Percentiles rank a stretch among this genome's conserved stretches.
Evolutionary conservation across 2,888 invertebrate species (phyloP).

Genomic region (Ennomos erosarius): DNA sequence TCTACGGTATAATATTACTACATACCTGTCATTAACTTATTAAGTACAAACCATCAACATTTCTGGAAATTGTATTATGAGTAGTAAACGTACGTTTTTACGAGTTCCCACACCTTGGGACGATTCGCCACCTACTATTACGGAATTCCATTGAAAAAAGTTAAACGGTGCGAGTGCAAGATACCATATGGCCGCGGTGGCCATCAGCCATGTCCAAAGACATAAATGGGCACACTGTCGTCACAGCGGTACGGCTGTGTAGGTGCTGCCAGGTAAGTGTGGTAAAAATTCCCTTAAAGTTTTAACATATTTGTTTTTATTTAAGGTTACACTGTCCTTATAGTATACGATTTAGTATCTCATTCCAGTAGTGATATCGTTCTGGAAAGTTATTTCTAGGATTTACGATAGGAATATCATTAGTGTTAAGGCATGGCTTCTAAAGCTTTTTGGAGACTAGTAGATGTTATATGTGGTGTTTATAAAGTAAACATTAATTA

Average conservation of each 20-base stretch:
- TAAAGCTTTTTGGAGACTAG: too few relatives aligned
- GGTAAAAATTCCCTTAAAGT: not conserved
- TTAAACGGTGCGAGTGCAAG: conserved; percentile 64
- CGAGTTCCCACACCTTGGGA: conserved; percentile 62
- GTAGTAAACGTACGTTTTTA: conserved; percentile 24
- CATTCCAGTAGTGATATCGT: too few relatives aligned
- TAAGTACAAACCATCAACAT: conserved; percentile 15
- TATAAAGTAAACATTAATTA: too few relatives aligned
- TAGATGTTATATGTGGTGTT: too few relatives aligned
- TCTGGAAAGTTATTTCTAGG: too few relatives aligned
- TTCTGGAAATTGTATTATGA: conserved; percentile 10
- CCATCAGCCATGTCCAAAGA: conserved; percentile 82
- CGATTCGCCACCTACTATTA: conserved; percentile 63
- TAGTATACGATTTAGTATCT: too few relatives aligned
- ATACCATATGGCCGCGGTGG: conserved; percentile 79
- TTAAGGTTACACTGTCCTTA: too few relatives aligned
- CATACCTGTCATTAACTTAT: too few relatives aligned
- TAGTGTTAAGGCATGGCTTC: too few relatives aligned
- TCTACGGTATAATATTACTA: too few relatives aligned
- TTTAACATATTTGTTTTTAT: not conserved
- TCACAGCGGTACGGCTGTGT: conserved; percentile 78
- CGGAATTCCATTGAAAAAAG: conserved; percentile 68
- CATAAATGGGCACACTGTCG: conserved; percentile 84
- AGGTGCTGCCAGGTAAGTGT: conserved; percentile 17
- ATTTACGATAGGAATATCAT: too few relatives aligned